Evolutionary conservation across 35 echinoderm and acorn worm species (phyloP), one percentile per base, ranked within the genome.

Genomic region (Anneissia japonica): DNA sequence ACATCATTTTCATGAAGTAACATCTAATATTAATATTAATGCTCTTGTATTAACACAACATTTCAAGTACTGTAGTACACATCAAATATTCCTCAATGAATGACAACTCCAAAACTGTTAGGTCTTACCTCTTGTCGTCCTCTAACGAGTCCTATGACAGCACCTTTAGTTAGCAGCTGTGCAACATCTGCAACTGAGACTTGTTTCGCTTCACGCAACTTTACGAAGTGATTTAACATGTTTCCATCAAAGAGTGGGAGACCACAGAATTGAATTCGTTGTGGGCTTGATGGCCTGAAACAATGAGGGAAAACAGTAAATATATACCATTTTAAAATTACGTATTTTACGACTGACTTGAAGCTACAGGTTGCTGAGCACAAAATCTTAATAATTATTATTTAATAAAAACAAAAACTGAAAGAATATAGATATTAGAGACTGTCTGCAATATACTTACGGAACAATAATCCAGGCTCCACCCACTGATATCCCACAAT

Each of bases 181-280:
- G 82, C 82, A 7, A 84, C 82, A 32, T 84, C 82, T 3, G 28
- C 0, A 17, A 72, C 46, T 4, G 82, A 16, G 6, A 73, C 46
- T 36, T 37, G 33, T 0, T 11, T 84, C 13, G 82, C 82, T n/a
- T 35, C 40, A 26, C 82, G 38, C 36, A 72, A 31, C 30, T 0
- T 35, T 14, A 56, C 82, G 0, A 72, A 21, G 7, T 43, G 29
- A 31, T 84, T 56, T 31, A 84, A 16, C 31, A 72, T 30, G 30
- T 84, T 84, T 21, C 4, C 82, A 84, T 84, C 82, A 73, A 84
- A 84, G 46, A 84, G 82, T 7, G 82, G 82, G 12, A 84, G 46
- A 72, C 82, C 82, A 6, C 45, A 30, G 38, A 72, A 84, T 30
- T 34, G 82, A 17, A 36, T 51, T 19, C 45, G 82, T 13, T 30